These are phyloP conservation scores for Peromyscus leucopus DNA, from an alignment of 2,113 vertebrate species.

Conservation along the genomic window DNA sequence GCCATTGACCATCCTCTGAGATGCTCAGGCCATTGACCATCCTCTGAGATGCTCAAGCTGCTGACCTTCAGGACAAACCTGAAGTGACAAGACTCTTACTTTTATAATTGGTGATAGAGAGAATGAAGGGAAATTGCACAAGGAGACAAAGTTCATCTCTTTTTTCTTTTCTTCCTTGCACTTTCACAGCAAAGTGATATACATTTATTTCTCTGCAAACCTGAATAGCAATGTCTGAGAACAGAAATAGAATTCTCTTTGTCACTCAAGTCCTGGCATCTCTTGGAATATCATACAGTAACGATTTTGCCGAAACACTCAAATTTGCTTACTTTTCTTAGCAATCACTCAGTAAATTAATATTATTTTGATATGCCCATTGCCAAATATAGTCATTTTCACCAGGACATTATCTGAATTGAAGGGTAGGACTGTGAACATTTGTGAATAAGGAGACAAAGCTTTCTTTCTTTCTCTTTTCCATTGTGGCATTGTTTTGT, in stretches of 20 bases:
- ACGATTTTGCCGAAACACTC: background rate
- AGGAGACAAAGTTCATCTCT: background rate
- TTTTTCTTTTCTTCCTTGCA: background rate
- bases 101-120: background rate
- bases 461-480: no score
- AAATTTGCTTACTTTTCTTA: background rate
- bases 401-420: background rate
- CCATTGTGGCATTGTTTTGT: no score
- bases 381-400: constrained; percentile 15
- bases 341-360: background rate
- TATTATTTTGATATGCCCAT: background rate
- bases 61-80: background rate
- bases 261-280: background rate
- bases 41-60: no score
- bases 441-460: background rate
- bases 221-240: background rate
- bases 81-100: background rate
- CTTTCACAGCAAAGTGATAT: background rate
- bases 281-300: background rate
- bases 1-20: no score
- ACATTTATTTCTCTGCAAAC: background rate
- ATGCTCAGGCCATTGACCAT: background rate
- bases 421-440: background rate
- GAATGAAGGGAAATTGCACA: background rate
- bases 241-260: background rate